Conservation (phyloP, 2,113 vertebrate genomes). For the Atrichornis clamosus region DNA sequence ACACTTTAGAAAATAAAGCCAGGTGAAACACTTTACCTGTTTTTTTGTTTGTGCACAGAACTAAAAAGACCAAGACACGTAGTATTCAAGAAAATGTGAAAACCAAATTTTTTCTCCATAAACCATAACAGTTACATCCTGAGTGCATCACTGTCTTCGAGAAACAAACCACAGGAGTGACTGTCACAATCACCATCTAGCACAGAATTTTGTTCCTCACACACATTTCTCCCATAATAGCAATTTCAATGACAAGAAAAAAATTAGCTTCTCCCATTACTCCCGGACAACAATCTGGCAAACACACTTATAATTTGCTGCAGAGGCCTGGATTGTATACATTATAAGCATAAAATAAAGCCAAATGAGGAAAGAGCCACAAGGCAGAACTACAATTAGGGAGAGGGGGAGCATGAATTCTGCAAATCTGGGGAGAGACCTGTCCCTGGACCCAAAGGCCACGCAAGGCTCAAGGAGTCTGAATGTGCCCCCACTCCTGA, state of each 20-base stretch:
- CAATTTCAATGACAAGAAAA: background rate
- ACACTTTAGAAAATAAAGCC: background rate
- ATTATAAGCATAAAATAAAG: constrained; percentile 46
- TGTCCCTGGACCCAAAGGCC: too few species aligned
- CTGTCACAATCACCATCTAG: background rate
- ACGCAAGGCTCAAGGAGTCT: background rate
- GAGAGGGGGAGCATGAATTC: background rate
- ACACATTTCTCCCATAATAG: constrained; percentile 17
- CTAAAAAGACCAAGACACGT: background rate
- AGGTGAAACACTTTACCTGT: background rate
- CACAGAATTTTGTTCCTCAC: background rate
- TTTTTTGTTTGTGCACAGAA: background rate
- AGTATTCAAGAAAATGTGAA: background rate
- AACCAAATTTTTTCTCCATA: background rate
- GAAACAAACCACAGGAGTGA: background rate
- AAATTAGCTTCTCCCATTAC: constrained; percentile 16
- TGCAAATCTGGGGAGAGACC: background rate
- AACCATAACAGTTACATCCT: background rate
- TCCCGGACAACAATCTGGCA: constrained; percentile 49
- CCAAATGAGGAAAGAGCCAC: background rate
- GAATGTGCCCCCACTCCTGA: background rate
- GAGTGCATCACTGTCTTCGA: background rate
- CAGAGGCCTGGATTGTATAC: background rate
- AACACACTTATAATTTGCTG: constrained; percentile 61
- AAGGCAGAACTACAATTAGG: background rate